phyloP scores from a whole-genome alignment of 2,888 invertebrate species.

The Theretra japonica region DNA sequence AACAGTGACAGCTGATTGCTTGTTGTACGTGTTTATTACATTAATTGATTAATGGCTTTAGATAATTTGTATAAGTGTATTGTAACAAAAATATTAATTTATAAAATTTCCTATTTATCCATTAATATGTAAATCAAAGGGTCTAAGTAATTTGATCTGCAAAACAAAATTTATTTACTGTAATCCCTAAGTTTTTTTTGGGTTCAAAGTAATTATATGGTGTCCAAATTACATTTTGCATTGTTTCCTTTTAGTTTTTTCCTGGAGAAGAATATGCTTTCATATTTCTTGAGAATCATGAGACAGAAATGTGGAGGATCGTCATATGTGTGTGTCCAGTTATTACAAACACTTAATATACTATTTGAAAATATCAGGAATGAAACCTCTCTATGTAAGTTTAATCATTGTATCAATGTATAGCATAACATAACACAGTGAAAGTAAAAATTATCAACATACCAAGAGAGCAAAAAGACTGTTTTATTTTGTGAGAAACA shows the following conservation, averaged over 20 bases:
- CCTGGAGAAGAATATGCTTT: constrained; percentile 99
- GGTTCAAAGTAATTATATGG: too few species aligned
- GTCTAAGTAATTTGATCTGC: too few species aligned
- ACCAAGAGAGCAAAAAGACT: too few species aligned
- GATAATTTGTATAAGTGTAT: background rate
- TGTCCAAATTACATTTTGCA: background rate
- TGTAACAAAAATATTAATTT: background rate
- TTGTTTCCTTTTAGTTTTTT: constrained; percentile 91
- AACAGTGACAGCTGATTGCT: constrained; percentile 3
- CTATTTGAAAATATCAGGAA: constrained; percentile 99
- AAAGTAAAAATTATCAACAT: too few species aligned
- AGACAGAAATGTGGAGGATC: constrained; percentile 97
- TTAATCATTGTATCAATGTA: background rate
- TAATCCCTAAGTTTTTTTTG: too few species aligned
- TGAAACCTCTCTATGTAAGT: constrained; percentile 99
- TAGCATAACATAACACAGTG: background rate
- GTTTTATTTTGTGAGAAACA: too few species aligned
- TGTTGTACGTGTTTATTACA: background rate
- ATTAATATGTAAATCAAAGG: background rate
- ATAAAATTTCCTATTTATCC: background rate
- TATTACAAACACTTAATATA: constrained; percentile 99
- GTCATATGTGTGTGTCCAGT: constrained; percentile 98
- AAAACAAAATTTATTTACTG: too few species aligned
- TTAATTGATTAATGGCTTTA: background rate
- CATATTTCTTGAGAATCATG: constrained; percentile 98